Percentiles rank a stretch among this genome's conserved stretches.
Conservation (phyloP, 2,888 invertebrate genomes). For the Tenthredo mesomela region DNA sequence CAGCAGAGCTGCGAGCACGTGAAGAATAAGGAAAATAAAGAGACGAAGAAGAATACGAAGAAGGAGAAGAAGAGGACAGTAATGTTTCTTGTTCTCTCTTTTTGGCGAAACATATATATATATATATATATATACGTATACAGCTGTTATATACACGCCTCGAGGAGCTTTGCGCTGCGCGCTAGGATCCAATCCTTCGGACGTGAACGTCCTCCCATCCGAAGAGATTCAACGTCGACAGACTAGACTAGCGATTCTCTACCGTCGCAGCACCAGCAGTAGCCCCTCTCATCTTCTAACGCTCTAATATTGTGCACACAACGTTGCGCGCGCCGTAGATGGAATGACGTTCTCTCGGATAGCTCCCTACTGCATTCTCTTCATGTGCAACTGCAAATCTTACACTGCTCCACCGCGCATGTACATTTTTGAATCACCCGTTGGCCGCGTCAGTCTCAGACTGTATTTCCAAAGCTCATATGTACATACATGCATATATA, state of each 20-base stretch:
- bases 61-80: neutral
- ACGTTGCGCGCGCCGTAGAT: conserved; percentile 1
- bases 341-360: neutral
- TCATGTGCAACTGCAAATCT: neutral
- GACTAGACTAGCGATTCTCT: neutral
- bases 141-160: neutral
- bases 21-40: neutral
- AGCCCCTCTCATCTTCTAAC: neutral
- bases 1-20: neutral
- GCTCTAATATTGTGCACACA: conserved; percentile 1
- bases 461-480: neutral
- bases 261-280: neutral
- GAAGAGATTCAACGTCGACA: neutral
- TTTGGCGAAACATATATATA: neutral
- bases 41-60: neutral
- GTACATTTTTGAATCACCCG: conserved; percentile 25
- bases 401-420: conserved; percentile 23
- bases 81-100: neutral
- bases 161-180: neutral
- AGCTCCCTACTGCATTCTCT: neutral
- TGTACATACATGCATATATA: neutral
- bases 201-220: too few relatives aligned
- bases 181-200: neutral
- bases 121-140: neutral
- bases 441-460: neutral